A percentile compares a stretch with the other conserved stretches of the same genome.
phyloP scores from a whole-genome alignment of 2,113 vertebrate species.

The Callionymus lyra region DNA sequence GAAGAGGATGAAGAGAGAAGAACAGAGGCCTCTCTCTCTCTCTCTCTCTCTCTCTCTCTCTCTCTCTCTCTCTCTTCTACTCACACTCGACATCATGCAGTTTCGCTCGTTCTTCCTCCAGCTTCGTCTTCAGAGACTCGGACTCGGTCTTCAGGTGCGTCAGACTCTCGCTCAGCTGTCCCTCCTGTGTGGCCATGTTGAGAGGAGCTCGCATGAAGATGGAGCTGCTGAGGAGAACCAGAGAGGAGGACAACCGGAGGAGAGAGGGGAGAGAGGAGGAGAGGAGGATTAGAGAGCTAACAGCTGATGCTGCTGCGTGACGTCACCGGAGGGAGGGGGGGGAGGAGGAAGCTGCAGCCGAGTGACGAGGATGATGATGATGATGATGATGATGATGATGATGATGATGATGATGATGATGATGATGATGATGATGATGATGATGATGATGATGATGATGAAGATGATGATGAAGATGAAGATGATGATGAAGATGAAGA shows the following conservation, averaged over 20 bases:
- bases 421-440: too few relatives aligned
- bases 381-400: too few relatives aligned
- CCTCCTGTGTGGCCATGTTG: constrained; percentile 91
- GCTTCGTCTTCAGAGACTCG: constrained; percentile 86
- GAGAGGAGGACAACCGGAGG: constrained; percentile 47
- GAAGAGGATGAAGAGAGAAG: too few relatives aligned
- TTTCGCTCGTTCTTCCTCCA: constrained; percentile 95
- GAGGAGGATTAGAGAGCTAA: constrained; percentile 51
- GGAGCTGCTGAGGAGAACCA: constrained; percentile 49
- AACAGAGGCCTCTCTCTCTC: too few relatives aligned
- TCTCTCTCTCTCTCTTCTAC: constrained; percentile 63
- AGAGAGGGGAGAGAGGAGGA: constrained; percentile 42
- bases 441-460: too few relatives aligned
- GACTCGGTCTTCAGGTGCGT: constrained; percentile 85
- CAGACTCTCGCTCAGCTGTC: constrained; percentile 86
- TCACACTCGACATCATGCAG: constrained; percentile 97
- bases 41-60: too few relatives aligned
- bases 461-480: too few relatives aligned
- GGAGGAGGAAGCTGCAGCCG: constrained; percentile 19
- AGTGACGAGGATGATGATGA: constrained; percentile 20
- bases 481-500: too few relatives aligned
- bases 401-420: too few relatives aligned
- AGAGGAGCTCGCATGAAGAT: constrained; percentile 58
- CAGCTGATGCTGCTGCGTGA: constrained; percentile 69
- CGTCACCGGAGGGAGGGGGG: constrained; percentile 58